Percentiles rank a stretch among this genome's conserved stretches.
Evolutionary conservation across 92 coral and sea anemone species (phyloP).

Genomic region (Phenganax marumi): DNA sequence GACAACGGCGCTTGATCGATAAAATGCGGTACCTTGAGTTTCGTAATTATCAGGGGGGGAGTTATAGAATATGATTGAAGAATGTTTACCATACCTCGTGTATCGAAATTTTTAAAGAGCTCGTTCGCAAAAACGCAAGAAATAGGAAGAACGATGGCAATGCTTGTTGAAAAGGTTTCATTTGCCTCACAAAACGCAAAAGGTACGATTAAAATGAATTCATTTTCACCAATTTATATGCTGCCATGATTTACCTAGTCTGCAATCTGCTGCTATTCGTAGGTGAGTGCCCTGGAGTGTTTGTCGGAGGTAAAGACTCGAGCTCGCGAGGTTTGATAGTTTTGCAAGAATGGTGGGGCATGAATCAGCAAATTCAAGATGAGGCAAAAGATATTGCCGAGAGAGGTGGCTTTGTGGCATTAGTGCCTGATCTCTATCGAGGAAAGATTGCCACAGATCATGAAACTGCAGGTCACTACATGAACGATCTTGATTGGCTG

Average conservation of each 20-base stretch:
- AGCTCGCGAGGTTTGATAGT: constrained; percentile 74
- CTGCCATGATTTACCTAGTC: too few relatives aligned
- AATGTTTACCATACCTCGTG: not conserved
- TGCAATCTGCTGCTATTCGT: too few relatives aligned
- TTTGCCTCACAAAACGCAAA: constrained; percentile 30
- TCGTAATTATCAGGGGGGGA: not conserved
- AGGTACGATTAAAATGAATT: not conserved
- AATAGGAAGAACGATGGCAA: constrained; percentile 17
- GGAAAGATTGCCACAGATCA: constrained; percentile 68
- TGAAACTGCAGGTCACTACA: constrained; percentile 63
- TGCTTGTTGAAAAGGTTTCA: constrained; percentile 21
- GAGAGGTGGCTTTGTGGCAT: constrained; percentile 73
- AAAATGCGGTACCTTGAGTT: too few relatives aligned
- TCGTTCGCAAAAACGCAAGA: not conserved
- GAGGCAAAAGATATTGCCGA: constrained; percentile 74
- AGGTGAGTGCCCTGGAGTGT: constrained; percentile 86
- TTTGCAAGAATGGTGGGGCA: constrained; percentile 99
- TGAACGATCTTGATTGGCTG: constrained; percentile 63
- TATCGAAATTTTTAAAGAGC: not conserved
- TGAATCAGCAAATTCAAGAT: constrained; percentile 92
- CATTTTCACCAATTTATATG: too few relatives aligned
- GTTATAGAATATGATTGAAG: not conserved
- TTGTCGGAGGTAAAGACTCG: constrained; percentile 15
- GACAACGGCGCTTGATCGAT: too few relatives aligned
- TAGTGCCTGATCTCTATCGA: constrained; percentile 91